Evolutionary conservation across 2,888 invertebrate species (phyloP).

Genomic region (Strigamia maritima): DNA sequence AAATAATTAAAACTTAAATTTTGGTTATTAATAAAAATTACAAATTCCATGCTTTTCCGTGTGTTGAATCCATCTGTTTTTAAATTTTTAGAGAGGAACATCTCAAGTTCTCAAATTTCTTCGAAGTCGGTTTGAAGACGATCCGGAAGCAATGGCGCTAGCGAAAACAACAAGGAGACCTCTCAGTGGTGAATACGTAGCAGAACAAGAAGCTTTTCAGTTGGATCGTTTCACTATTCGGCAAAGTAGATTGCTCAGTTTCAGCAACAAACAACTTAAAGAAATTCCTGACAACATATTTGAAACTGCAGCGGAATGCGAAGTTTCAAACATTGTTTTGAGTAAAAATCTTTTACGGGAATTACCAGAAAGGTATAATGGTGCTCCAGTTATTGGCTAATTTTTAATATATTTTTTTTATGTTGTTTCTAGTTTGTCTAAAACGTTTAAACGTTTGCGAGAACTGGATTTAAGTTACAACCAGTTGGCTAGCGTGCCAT

Average conservation of each 20-base stretch:
- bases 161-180: slow-evolving; percentile 33
- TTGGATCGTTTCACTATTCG: slow-evolving; percentile 49
- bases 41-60: too few relatives aligned
- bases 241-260: slow-evolving; percentile 46
- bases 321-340: slow-evolving; percentile 72
- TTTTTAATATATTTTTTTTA: slow-evolving; percentile 43
- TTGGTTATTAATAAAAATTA: too few relatives aligned
- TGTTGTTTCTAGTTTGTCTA: slow-evolving; percentile 13
- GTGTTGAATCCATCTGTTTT: too few relatives aligned
- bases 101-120: slow-evolving; percentile 70
- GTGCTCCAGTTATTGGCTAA: too few relatives aligned
- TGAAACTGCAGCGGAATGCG: slow-evolving; percentile 65
- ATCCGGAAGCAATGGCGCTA: slow-evolving; percentile 43
- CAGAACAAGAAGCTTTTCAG: slow-evolving; percentile 33
- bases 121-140: slow-evolving; percentile 51
- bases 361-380: slow-evolving; percentile 70
- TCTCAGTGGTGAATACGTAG: slow-evolving; percentile 40
- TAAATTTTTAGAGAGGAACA: slow-evolving; percentile 64
- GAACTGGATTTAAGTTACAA: slow-evolving; percentile 67
- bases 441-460: slow-evolving; percentile 46
- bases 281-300: slow-evolving; percentile 70
- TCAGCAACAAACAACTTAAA: slow-evolving; percentile 60
- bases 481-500: slow-evolving; percentile 62
- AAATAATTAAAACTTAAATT: background rate
- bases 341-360: slow-evolving; percentile 71